These are phyloP conservation scores for Xiphorhynchus elegans DNA, from an alignment of 2,113 vertebrate genomes.

Conservation along the genomic window DNA sequence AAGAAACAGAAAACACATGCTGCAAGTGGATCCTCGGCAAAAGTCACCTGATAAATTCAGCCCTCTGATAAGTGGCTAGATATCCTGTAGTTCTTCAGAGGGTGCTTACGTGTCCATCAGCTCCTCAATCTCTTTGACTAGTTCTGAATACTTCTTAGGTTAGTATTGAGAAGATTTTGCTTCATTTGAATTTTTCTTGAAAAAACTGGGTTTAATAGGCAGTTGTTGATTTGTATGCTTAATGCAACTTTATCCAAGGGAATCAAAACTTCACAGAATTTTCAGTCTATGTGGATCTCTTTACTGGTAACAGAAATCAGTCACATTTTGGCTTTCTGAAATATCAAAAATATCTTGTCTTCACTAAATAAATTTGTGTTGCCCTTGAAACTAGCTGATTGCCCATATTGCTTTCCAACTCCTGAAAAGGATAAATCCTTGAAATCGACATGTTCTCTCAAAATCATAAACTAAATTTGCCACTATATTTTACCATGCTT, in stretches of 20 bases:
- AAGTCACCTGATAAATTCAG: not conserved
- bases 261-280: not conserved
- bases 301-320: not conserved
- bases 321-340: not conserved
- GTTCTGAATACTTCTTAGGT: not conserved
- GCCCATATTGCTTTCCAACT: not conserved
- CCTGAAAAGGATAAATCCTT: not conserved
- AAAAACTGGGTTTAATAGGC: not conserved
- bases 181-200: not conserved
- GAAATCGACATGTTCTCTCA: not conserved
- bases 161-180: not conserved
- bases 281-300: not conserved
- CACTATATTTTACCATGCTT: slow-evolving; percentile 10
- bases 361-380: not conserved
- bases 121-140: not conserved
- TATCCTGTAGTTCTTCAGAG: not conserved
- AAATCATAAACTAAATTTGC: slow-evolving; percentile 24
- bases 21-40: not conserved
- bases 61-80: not conserved
- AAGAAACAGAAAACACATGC: not conserved
- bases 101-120: not conserved
- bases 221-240: not conserved
- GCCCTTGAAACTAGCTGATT: not conserved
- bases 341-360: not conserved
- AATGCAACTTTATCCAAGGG: not conserved